A percentile compares a stretch with the other conserved stretches of the same genome.
Conservation (phyloP, 2,888 invertebrate genomes). For the Cyclophora albipunctata region DNA sequence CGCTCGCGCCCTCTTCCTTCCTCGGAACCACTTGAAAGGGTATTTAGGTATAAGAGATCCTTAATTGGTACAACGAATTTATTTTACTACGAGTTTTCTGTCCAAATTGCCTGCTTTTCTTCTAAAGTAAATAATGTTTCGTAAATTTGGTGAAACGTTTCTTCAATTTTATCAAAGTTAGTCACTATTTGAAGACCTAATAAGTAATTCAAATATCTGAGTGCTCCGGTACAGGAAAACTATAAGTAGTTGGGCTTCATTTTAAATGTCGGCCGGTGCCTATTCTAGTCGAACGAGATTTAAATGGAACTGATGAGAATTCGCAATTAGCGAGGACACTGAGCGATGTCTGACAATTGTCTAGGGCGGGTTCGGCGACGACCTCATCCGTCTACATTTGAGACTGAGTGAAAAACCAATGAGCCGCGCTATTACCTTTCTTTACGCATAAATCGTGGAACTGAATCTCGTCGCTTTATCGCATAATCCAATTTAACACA, state of each 20-base stretch:
- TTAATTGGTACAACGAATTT: conserved; percentile 65
- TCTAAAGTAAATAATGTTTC: conserved; percentile 24
- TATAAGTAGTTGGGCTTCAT: conserved; percentile 36
- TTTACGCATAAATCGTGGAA: conserved; percentile 53
- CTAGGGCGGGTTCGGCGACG: conserved; percentile 52
- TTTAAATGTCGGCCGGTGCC: conserved; percentile 39
- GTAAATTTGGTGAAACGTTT: conserved; percentile 14
- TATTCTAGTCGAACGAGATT: conserved; percentile 60
- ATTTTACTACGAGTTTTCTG: conserved; percentile 47
- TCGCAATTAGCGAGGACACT: conserved; percentile 71
- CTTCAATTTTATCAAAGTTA: conserved; percentile 12
- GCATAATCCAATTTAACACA: background rate
- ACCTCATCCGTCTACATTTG: conserved; percentile 70
- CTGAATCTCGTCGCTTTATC: conserved; percentile 23
- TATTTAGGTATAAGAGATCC: conserved; percentile 64
- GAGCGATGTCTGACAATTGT: conserved; percentile 70
- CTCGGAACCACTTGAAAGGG: conserved; percentile 58
- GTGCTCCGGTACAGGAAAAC: background rate
- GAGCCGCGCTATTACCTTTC: conserved; percentile 66
- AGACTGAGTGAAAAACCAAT: conserved; percentile 71
- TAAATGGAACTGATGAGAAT: conserved; percentile 68
- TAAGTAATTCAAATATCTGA: conserved; percentile 2
- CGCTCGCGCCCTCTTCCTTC: conserved; percentile 63
- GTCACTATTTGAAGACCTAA: conserved; percentile 7
- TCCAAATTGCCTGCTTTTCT: conserved; percentile 28